Evolutionary conservation across 2,888 invertebrate species (phyloP), one percentile per base, ranked within the genome.

Genomic region (Linnaemya tessellans): DNA sequence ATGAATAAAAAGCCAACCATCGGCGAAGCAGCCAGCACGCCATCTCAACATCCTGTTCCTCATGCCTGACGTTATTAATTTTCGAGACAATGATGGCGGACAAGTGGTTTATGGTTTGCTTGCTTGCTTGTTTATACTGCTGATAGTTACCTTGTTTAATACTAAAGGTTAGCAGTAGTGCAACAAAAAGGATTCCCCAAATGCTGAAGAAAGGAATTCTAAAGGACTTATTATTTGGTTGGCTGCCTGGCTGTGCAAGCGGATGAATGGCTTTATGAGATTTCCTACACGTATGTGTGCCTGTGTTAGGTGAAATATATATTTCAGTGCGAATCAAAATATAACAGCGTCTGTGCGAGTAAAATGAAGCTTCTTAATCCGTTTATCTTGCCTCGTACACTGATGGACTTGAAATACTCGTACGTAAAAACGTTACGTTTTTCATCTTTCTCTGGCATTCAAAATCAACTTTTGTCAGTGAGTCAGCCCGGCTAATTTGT

Each of bases 321-420:
- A 46, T 70, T n/a, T 82, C 41, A 35, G 43, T 70, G 38, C 43
- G 64, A 65, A 13, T 43, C 22, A 65, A 46, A 65, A 46, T 43
- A 13, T 15, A 13, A 46, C 20, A 54, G 41, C 38, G 43, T 62
- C 25, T 54, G 80, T 70, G 73, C 51, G 13, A 38, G 71, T 73
- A 11, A 65, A 62, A 73, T 51, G 83, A 87, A 87, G 87, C 89
- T 87, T 88, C 90, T 91, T 92, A 92, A 92, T 92, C 92, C 92
- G 90, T 92, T 92, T 92, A 92, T 92, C 92, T 91, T 92, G 89
- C 90, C 92, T 92, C 92, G 92, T 91, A 92, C 92, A 92, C 91
- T 90, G 90, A 89, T 92, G 92, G 92, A 91, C 91, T 91, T 90
- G 89, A 89, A 90, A 89, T 88, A n/a, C n/a, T n/a, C n/a, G n/a